A percentile compares a stretch with the other conserved stretches of the same genome.
phyloP scores from a whole-genome alignment of 2,113 vertebrate species.

The Megalops atlanticus region DNA sequence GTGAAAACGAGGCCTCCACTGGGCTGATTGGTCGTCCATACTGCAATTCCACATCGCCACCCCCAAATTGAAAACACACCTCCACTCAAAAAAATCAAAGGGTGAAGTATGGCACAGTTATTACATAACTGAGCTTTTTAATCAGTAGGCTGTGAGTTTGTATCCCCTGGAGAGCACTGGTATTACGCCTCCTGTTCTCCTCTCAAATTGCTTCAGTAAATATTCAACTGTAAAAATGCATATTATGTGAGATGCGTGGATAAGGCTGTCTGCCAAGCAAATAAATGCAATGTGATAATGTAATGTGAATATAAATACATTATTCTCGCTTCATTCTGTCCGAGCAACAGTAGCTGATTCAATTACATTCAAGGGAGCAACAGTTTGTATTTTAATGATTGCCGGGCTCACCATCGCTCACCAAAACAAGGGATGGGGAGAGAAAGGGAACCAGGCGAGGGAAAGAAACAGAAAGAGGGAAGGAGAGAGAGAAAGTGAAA shows the following conservation, averaged over 20 bases:
- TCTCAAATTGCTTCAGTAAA: not conserved
- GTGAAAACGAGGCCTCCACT: no score
- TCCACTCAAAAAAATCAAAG: not conserved
- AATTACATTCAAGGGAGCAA: not conserved
- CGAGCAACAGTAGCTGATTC: not conserved
- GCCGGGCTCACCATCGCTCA: not conserved
- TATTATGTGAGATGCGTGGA: not conserved
- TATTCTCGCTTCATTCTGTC: not conserved
- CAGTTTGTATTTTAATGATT: not conserved
- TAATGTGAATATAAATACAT: not conserved
- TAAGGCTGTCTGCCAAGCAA: not conserved
- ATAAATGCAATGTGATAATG: not conserved
- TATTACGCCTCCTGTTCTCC: not conserved
- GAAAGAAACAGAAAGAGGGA: constrained; percentile 47
- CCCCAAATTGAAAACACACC: not conserved
- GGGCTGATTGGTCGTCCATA: no score
- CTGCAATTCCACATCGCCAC: no score
- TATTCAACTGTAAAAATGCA: not conserved
- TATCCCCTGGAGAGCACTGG: not conserved
- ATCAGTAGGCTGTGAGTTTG: not conserved
- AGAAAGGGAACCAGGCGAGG: constrained; percentile 45
- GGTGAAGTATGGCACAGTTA: not conserved
- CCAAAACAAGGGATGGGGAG: not conserved
- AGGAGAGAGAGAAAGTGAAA: constrained; percentile 33
- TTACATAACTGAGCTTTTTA: no score